Evolutionary conservation across 2,888 invertebrate genomes (phyloP).

Genomic region (Sesia bembeciformis): DNA sequence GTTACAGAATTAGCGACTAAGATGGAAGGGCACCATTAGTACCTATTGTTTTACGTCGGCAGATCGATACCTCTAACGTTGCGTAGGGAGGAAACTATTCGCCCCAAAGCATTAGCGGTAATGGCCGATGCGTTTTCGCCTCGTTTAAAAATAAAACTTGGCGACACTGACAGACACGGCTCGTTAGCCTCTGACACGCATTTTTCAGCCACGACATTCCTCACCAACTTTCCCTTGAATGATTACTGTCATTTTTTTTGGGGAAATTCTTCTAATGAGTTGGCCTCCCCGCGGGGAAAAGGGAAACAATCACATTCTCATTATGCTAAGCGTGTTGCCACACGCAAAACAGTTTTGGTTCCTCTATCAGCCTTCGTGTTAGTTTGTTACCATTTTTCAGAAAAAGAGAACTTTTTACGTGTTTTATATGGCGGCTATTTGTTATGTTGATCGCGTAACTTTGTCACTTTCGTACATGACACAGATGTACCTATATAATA

Average conservation of each 20-base stretch:
- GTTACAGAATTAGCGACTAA: too few species aligned
- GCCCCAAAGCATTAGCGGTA: constrained; percentile 28
- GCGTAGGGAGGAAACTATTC: constrained; percentile 1
- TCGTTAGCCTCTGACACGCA: constrained; percentile 41
- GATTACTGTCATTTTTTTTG: constrained; percentile 44
- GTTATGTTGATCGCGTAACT: constrained; percentile 1
- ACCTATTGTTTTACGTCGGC: too few species aligned
- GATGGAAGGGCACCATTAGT: too few species aligned
- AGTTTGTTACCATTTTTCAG: constrained; percentile 1
- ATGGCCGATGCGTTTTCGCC: constrained; percentile 40
- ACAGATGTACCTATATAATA: too few species aligned
- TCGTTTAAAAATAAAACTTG: constrained; percentile 41
- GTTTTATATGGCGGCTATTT: constrained; percentile 5
- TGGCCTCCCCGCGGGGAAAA: constrained; percentile 22
- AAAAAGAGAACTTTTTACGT: constrained; percentile 2
- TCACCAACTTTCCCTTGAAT: constrained; percentile 44
- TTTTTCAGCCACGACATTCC: constrained; percentile 20
- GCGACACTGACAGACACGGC: constrained; percentile 45
- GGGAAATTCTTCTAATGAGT: constrained; percentile 16
- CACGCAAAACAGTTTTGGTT: constrained; percentile 31
- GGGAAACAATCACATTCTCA: constrained; percentile 44
- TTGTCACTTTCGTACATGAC: neutral
- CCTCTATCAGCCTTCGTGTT: neutral
- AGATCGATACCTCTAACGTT: neutral
- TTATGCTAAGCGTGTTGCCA: constrained; percentile 41